A percentile compares a stretch with the other conserved stretches of the same genome.
phyloP scores from a whole-genome alignment of 1,140 invertebrate genomes.

The Colletes latitarsis region DNA sequence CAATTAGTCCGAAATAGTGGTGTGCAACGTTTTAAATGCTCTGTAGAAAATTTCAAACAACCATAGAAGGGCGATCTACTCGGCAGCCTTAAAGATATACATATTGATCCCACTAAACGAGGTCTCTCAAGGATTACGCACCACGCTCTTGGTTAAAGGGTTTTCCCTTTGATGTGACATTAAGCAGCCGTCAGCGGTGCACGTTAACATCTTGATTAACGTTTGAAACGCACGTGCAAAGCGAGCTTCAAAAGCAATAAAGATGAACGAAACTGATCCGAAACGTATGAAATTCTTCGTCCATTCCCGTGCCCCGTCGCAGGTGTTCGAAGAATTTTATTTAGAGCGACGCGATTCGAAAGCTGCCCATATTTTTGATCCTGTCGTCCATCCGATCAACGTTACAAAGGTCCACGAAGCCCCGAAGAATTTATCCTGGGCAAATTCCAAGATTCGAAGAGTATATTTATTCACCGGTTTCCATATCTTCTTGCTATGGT shows the following conservation, averaged over 20 bases:
- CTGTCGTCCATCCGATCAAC: neutral
- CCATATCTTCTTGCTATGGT: neutral
- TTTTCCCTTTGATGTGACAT: constrained; percentile 40
- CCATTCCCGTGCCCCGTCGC: neutral
- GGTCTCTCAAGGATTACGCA: constrained; percentile 9
- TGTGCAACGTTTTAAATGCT: too few species aligned
- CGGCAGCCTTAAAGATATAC: neutral
- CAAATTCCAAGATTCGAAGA: neutral
- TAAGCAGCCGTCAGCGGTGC: constrained; percentile 1
- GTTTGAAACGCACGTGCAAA: constrained; percentile 22
- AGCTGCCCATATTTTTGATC: neutral
- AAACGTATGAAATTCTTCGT: constrained; percentile 3
- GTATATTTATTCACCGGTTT: neutral
- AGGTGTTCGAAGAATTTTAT: neutral
- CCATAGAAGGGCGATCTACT: neutral
- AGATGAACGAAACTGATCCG: constrained; percentile 5
- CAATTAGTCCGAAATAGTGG: too few species aligned
- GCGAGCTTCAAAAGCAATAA: neutral
- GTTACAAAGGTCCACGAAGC: neutral
- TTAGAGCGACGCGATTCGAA: neutral
- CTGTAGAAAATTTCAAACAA: neutral
- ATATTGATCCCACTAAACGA: neutral
- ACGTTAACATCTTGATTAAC: constrained; percentile 22
- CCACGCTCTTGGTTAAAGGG: neutral
- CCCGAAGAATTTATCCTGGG: neutral